Conservation (phyloP, 2,888 invertebrate genomes). For the Bruchidius siliquastri region DNA sequence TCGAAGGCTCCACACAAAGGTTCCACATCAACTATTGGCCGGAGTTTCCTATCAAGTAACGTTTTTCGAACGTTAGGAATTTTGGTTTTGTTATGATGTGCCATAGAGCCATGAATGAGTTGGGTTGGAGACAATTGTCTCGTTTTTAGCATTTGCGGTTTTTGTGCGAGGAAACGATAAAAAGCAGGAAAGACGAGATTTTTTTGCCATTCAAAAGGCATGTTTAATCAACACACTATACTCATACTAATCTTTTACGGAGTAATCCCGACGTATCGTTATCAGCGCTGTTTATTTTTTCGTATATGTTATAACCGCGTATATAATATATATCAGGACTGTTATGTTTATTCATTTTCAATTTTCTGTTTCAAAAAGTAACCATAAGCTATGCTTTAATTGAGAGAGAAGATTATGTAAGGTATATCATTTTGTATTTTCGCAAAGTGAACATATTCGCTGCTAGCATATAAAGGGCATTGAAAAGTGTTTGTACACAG, state of each 20-base stretch:
- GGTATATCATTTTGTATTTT: background rate
- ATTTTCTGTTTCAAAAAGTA: background rate
- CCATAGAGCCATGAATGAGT: background rate
- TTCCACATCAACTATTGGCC: slow-evolving; percentile 98
- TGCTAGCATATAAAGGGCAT: background rate
- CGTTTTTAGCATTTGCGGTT: background rate
- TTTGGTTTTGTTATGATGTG: slow-evolving; percentile 1
- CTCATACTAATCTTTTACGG: background rate
- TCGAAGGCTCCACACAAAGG: slow-evolving; percentile 92
- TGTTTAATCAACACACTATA: background rate
- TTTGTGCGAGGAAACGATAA: background rate
- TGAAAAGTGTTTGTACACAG: background rate
- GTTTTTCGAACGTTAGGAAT: background rate
- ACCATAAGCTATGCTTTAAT: background rate
- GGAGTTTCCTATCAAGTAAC: slow-evolving; percentile 82
- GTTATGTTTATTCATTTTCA: background rate
- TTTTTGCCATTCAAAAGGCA: background rate
- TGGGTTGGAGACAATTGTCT: background rate
- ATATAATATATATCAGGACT: background rate
- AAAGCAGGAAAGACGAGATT: background rate
- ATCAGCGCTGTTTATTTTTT: background rate
- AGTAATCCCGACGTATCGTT: background rate
- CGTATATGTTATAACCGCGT: background rate
- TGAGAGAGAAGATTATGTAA: background rate
- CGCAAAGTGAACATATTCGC: background rate